A percentile compares a stretch with the other conserved stretches of the same genome.
These are phyloP conservation scores for Monodelphis domestica DNA, from an alignment of 2,797 vertebrate genomes.

Conservation along the genomic window DNA sequence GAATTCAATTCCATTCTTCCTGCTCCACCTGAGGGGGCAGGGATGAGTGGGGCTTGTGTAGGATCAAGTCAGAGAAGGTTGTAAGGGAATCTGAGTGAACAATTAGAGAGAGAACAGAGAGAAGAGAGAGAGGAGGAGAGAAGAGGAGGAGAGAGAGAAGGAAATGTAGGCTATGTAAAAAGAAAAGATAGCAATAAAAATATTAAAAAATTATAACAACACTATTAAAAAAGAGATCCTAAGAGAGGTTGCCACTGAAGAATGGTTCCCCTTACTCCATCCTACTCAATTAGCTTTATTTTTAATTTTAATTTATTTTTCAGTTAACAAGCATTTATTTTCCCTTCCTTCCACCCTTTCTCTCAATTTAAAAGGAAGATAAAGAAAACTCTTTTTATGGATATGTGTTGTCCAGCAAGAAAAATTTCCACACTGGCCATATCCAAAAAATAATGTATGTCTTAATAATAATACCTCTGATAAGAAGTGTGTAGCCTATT, in stretches of 20 bases:
- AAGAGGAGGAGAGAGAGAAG: too few relatives aligned
- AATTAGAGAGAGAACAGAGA: too few relatives aligned
- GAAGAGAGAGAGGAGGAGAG: too few relatives aligned
- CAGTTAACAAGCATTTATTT: background rate
- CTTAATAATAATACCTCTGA: background rate
- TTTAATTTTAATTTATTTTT: background rate
- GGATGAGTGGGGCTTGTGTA: background rate
- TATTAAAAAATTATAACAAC: too few relatives aligned
- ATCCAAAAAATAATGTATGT: background rate
- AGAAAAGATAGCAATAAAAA: background rate
- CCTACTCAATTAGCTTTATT: background rate
- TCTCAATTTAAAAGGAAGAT: background rate
- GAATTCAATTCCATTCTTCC: background rate
- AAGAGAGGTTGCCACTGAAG: background rate
- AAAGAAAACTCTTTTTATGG: background rate
- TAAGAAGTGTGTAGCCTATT: background rate
- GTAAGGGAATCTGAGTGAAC: background rate
- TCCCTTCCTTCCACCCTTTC: background rate
- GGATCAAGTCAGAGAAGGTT: background rate
- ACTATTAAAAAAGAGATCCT: background rate
- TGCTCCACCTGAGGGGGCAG: background rate
- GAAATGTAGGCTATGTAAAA: background rate
- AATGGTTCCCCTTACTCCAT: background rate
- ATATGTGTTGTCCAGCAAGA: background rate
- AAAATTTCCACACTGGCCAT: background rate